Base-by-base conservation (phyloP, 2,113 vertebrate genomes). In the Tretioscincus oriximinensis region DNA sequence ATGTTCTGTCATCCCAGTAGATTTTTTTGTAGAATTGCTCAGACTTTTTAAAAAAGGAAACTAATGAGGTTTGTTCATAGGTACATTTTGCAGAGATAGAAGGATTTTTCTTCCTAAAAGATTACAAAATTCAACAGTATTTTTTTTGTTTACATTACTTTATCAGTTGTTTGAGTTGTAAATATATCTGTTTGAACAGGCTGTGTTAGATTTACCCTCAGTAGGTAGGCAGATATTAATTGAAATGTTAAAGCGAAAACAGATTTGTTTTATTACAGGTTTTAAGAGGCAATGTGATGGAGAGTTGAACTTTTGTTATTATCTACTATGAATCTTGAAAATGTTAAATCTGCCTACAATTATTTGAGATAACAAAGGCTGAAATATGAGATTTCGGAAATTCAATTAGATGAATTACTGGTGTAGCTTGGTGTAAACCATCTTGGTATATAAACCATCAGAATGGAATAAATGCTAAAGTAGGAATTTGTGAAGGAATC, bases 111-210 rank as follows among this genome's bases (percentile, higher is more conserved):
- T 45, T 76, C 49, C n/a, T 75, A 47, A 82, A 65, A 80, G 28
- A 29, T 81, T 47, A 45, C 2, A 35, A 3, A 80, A 5, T 84
- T 90, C 81, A 71, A 29, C 14, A 45, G 22, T 7, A 54, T 88
- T 82, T 89, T 9, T 41, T 85, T 84, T 81, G 2, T 78, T 85
- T 66, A 24, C 22, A 85, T 80, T 71, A 84, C 51, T 9, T 9
- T 82, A 31, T 16, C 20, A 3, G 75, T 80, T 82, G 54, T 58
- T 87, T 84, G 9, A 89, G 1, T 77, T 86, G 86, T 67, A 84
- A 60, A 65, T 64, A 72, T 69, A 41, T 4, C 28, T 16, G 4
- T 82, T 84, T 77, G 84, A 79, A 28, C 49, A 21, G 29, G 2
- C 3, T 64, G 0, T 75, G 35, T 58, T 26, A 73, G 76, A 80